These are phyloP conservation scores for Ochropleura plecta DNA, from an alignment of 2,888 invertebrate species.

Conservation along the genomic window DNA sequence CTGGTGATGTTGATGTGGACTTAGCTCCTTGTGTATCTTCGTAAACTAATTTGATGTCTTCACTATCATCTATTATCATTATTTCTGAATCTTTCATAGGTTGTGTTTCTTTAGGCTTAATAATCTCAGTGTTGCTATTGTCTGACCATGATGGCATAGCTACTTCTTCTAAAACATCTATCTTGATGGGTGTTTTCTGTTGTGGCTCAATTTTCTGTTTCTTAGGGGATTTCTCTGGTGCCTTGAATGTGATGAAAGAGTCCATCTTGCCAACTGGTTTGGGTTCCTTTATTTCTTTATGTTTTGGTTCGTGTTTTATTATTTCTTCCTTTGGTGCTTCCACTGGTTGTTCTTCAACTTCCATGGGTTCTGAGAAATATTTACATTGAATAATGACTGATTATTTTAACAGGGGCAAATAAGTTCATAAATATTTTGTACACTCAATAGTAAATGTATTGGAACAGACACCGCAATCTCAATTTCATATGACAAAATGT, in stretches of 20 bases:
- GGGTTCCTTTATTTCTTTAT: constrained; percentile 60
- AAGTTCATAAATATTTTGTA: too few relatives aligned
- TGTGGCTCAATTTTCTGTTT: constrained; percentile 72
- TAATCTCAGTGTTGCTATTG: constrained; percentile 84
- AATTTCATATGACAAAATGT: too few relatives aligned
- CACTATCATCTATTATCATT: constrained; percentile 84
- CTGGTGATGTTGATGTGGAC: constrained; percentile 61
- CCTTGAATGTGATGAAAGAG: constrained; percentile 84
- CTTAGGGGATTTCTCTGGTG: constrained; percentile 81
- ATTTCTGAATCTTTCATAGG: constrained; percentile 60
- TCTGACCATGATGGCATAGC: constrained; percentile 89
- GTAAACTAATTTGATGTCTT: constrained; percentile 91
- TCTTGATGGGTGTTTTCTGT: constrained; percentile 83
- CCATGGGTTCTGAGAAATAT: constrained; percentile 74
- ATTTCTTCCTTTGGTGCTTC: constrained; percentile 62
- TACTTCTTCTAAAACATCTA: constrained; percentile 84
- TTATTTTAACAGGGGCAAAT: too few relatives aligned
- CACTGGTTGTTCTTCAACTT: constrained; percentile 68
- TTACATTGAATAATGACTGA: too few relatives aligned
- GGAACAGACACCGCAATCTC: too few relatives aligned
- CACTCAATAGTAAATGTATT: too few relatives aligned
- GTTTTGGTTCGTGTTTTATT: constrained; percentile 61
- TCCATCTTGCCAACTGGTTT: constrained; percentile 77
- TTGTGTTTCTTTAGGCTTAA: constrained; percentile 73
- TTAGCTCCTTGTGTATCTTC: constrained; percentile 85